Base-by-base conservation (phyloP, 2,113 vertebrate species). In the Brachyhypopomus gauderio region DNA sequence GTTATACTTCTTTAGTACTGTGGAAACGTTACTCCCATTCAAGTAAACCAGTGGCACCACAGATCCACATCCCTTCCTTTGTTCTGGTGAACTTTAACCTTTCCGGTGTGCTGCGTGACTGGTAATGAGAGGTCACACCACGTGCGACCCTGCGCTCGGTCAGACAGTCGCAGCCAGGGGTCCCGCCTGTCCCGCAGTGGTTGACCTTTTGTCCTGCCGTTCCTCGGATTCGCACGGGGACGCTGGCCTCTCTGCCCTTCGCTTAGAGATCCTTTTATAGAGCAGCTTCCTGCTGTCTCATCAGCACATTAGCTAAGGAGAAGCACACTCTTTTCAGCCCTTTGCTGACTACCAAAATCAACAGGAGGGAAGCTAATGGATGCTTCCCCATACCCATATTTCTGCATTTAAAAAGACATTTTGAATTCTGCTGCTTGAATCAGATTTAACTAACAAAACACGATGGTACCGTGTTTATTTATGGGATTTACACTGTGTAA, bases 141-240 rank as follows among this genome's bases (percentile, higher is more conserved):
- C 89, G 85, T 69, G 55, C 91, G 92, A 94, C 95, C 95, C 95
- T 93, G 92, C 93, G 93, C 90, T 7, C 79, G 23, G 19, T 72
- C 38, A 93, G 94, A 95, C 72, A 94, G 94, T 92, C 45, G 12
- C 45, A 14, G 45, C 8, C 45, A 11, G 45, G 45, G 92, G 93
- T 93, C 94, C 93, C 94, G 94, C 94, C 93, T 93, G 94, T 63
- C 92, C 94, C 93, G 92, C 90, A 92, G 90, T 92, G 89, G 93
- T 88, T 93, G 95, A 94, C 93, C 93, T 92, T 91, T 92, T 93
- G 94, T 93, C 92, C 92, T 94, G 91, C 94, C 91, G 95, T 95
- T 94, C 94, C 94, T 93, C 91, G 93, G 92, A 95, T 94, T 94
- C 94, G 95, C 95, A 93, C 93, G 92, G 95, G 94, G 94, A 93